Conservation (phyloP, 2,888 invertebrate species). For the Polymixis flavicincta region DNA sequence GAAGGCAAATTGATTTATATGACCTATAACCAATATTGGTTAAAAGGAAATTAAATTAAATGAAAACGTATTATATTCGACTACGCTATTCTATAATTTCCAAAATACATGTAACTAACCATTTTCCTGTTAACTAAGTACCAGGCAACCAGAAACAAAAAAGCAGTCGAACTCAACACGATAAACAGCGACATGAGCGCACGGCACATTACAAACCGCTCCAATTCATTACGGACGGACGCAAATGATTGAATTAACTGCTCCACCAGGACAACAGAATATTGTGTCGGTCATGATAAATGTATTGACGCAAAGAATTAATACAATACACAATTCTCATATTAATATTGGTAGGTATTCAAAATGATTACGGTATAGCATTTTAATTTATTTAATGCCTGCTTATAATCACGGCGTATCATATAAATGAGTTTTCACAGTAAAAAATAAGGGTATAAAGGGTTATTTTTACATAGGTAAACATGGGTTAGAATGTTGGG, state of each 20-base stretch:
- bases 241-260: conserved; percentile 61
- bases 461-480: neutral
- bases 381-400: neutral
- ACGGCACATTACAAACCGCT: conserved; percentile 46
- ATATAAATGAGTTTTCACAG: too few relatives aligned
- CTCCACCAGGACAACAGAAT: conserved; percentile 53
- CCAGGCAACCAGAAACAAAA: conserved; percentile 39
- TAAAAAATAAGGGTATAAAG: neutral
- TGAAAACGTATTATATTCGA: neutral
- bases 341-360: neutral
- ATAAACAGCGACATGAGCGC: conserved; percentile 44
- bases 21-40: neutral
- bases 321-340: conserved; percentile 29
- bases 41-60: neutral
- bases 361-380: neutral
- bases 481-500: too few relatives aligned
- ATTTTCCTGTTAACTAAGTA: conserved; percentile 2
- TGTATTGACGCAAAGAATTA: conserved; percentile 46
- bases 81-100: neutral
- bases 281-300: conserved; percentile 44
- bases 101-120: neutral
- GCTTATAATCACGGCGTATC: neutral
- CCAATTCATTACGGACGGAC: conserved; percentile 51
- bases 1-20: too few relatives aligned
- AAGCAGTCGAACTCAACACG: conserved; percentile 19